These are phyloP conservation scores for Spilarctia lutea DNA, from an alignment of 2,888 invertebrate species.

Conservation along the genomic window DNA sequence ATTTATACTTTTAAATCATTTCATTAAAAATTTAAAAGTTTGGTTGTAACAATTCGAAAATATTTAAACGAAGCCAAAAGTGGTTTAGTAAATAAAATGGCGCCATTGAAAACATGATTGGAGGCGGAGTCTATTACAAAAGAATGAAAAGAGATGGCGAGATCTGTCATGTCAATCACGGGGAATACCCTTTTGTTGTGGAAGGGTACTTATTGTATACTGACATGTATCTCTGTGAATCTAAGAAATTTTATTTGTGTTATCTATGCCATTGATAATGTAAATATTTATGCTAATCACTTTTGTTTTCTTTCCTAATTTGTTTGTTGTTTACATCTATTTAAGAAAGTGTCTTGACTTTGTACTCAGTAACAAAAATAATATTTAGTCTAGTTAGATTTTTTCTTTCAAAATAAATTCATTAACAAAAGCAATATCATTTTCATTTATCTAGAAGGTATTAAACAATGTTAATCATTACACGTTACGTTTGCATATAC, in stretches of 20 bases:
- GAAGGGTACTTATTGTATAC: conserved; percentile 25
- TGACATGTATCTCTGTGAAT: conserved; percentile 33
- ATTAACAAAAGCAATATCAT: too few species aligned
- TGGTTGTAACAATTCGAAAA: neutral
- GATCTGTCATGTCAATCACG: conserved; percentile 78
- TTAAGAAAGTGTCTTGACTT: conserved; percentile 14
- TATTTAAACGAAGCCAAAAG: neutral
- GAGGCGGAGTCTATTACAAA: conserved; percentile 61
- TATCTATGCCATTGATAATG: conserved; percentile 43
- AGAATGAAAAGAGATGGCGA: conserved; percentile 55
- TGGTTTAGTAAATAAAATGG: conserved; percentile 7
- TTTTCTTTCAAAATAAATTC: neutral
- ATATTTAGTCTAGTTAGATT: too few species aligned
- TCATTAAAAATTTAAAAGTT: neutral
- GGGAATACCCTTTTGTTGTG: conserved; percentile 59
- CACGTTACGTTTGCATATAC: too few species aligned
- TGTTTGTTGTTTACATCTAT: conserved; percentile 31
- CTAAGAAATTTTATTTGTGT: conserved; percentile 28
- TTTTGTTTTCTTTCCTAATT: conserved; percentile 34
- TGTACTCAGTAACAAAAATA: too few species aligned
- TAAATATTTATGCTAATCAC: conserved; percentile 56
- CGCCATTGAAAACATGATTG: conserved; percentile 22
- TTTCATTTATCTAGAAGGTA: too few species aligned
- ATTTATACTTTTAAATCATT: neutral
- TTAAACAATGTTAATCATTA: neutral